phyloP scores from a whole-genome alignment of 2,888 invertebrate species.

The Siphonodentalium dalli region DNA sequence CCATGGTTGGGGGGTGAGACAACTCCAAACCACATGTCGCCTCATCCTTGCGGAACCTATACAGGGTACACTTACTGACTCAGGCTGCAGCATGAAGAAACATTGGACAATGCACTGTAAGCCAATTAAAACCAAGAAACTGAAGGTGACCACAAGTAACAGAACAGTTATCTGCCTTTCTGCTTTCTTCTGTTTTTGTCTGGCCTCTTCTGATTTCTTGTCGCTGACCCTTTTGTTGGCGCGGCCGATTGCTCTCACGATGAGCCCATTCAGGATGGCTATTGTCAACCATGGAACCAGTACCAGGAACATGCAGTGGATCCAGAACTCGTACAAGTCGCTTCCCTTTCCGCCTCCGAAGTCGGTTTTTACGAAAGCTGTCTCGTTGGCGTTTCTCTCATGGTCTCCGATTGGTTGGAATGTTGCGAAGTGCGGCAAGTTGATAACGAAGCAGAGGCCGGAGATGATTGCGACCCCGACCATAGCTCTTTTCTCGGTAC shows the following conservation, averaged over 20 bases:
- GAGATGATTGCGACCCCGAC: constrained; percentile 33
- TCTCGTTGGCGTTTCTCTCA: not conserved
- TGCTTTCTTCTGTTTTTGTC: constrained; percentile 31
- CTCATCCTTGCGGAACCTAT: too few relatives aligned
- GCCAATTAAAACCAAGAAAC: constrained; percentile 41
- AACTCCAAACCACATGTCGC: too few relatives aligned
- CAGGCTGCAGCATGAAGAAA: constrained; percentile 40
- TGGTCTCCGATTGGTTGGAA: constrained; percentile 2
- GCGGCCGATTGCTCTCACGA: constrained; percentile 16
- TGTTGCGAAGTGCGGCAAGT: constrained; percentile 25
- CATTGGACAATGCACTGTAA: constrained; percentile 47
- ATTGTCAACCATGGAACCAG: constrained; percentile 26
- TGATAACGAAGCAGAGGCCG: constrained; percentile 18
- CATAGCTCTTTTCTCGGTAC: constrained; percentile 35
- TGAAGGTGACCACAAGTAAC: constrained; percentile 46
- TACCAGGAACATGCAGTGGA: constrained; percentile 27
- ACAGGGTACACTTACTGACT: constrained; percentile 31
- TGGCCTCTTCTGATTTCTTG: constrained; percentile 32
- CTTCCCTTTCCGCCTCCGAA: constrained; percentile 12
- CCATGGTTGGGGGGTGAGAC: too few relatives aligned
- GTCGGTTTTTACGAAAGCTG: constrained; percentile 9
- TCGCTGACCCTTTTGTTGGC: constrained; percentile 30
- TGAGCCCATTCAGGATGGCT: constrained; percentile 20
- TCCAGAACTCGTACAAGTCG: constrained; percentile 25
- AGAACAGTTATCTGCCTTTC: constrained; percentile 44